A percentile compares a stretch with the other conserved stretches of the same genome.
Evolutionary conservation across 92 coral and sea anemone species (phyloP).

Genomic region (Pocillopora meandrina): DNA sequence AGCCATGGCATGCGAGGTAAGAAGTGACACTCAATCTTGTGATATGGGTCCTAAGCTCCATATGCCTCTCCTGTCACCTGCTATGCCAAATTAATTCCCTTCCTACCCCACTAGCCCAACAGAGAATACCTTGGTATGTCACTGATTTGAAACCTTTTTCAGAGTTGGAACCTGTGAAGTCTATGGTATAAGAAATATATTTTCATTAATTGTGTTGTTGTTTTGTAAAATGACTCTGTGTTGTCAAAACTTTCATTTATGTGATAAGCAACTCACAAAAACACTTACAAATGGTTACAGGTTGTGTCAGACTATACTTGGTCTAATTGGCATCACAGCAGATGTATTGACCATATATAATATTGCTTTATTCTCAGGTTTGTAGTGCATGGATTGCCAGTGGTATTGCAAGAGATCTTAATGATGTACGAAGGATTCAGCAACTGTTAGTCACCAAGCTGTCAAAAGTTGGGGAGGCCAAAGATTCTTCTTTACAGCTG

Average conservation of each 20-base stretch:
- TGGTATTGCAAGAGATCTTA: slow-evolving; percentile 96
- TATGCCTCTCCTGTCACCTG: no score
- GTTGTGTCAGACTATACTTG: background rate
- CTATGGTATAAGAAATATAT: no score
- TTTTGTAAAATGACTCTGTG: no score
- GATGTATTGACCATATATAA: background rate
- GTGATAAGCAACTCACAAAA: no score
- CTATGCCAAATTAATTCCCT: no score
- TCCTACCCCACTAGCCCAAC: no score
- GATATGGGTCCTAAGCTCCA: no score
- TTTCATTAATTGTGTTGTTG: no score
- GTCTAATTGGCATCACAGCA: background rate
- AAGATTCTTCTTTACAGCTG: slow-evolving; percentile 91
- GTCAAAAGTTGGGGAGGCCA: slow-evolving; percentile 92
- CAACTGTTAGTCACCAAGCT: slow-evolving; percentile 95
- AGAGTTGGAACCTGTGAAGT: no score
- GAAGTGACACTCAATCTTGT: background rate
- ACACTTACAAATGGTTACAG: background rate
- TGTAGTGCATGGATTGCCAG: slow-evolving; percentile 99
- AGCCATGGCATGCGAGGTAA: slow-evolving; percentile 99
- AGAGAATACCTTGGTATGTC: no score
- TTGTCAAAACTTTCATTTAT: no score
- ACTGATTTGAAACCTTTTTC: no score
- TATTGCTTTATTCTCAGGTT: slow-evolving; percentile 53
- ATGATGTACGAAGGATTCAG: slow-evolving; percentile 95